A percentile compares a stretch with the other conserved stretches of the same genome.
phyloP scores from a whole-genome alignment of 2,888 invertebrate species.

The Hofmannophila pseudospretella region DNA sequence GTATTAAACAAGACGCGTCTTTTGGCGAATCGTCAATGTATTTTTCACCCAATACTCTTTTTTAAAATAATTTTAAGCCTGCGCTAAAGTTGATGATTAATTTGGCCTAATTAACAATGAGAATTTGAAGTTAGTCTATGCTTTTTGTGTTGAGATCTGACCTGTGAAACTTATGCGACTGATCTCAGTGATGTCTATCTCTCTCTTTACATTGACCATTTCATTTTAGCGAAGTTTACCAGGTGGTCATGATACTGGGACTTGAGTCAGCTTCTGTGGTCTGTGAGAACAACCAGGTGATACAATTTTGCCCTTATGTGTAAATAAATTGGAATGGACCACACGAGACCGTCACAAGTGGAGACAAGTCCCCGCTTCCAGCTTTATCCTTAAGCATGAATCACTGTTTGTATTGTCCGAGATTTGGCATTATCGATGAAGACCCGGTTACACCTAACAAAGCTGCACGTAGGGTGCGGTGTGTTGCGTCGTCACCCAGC shows the following conservation, averaged over 20 bases:
- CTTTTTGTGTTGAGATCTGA: constrained; percentile 68
- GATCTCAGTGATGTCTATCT: constrained; percentile 43
- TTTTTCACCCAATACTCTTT: constrained; percentile 78
- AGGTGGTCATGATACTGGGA: constrained; percentile 43
- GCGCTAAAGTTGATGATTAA: constrained; percentile 57
- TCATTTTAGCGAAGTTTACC: constrained; percentile 31
- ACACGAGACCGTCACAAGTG: constrained; percentile 22
- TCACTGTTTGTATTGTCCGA: constrained; percentile 58
- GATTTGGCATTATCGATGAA: constrained; percentile 40
- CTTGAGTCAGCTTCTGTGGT: constrained; percentile 40
- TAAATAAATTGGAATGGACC: constrained; percentile 22
- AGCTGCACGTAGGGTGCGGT: constrained; percentile 49
- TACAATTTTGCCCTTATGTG: constrained; percentile 23
- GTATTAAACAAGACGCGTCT: constrained; percentile 51
- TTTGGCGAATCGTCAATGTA: constrained; percentile 66
- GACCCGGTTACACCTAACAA: constrained; percentile 50
- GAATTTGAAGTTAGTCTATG: constrained; percentile 46
- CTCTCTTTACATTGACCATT: constrained; percentile 28
- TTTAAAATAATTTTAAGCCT: constrained; percentile 61
- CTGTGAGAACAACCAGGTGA: constrained; percentile 16
- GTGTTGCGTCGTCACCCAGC: constrained; percentile 34
- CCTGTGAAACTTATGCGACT: constrained; percentile 47
- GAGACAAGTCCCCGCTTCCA: constrained; percentile 48
- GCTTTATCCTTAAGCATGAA: constrained; percentile 63
- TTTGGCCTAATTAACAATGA: constrained; percentile 69